Evolutionary conservation across 2,888 invertebrate species (phyloP).

Genomic region (Eupithecia inturbata): DNA sequence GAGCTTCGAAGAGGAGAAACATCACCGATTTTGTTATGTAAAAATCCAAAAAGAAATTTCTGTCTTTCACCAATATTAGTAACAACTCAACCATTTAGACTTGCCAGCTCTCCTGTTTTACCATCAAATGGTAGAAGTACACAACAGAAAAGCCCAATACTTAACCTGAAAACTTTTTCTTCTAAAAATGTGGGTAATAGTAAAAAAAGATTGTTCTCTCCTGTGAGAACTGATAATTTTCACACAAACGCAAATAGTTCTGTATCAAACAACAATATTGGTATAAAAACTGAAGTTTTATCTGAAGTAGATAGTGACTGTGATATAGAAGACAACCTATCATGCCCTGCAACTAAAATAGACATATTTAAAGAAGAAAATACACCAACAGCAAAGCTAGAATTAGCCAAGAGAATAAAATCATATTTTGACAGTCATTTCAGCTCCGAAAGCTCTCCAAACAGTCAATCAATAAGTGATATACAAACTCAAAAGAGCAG

Average conservation of each 20-base stretch:
- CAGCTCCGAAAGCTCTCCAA: slow-evolving; percentile 63
- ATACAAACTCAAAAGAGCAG: slow-evolving; percentile 59
- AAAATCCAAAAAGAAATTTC: slow-evolving; percentile 26
- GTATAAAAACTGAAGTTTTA: slow-evolving; percentile 25
- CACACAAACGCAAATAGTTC: background rate
- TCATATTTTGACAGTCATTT: slow-evolving; percentile 70
- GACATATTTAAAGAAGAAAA: slow-evolving; percentile 11
- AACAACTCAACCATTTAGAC: slow-evolving; percentile 38
- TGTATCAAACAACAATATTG: background rate
- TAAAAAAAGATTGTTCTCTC: slow-evolving; percentile 59
- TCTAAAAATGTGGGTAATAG: slow-evolving; percentile 52
- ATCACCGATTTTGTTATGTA: slow-evolving; percentile 54
- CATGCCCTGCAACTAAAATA: background rate
- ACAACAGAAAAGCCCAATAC: slow-evolving; percentile 62
- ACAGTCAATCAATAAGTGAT: slow-evolving; percentile 68
- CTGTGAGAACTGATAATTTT: slow-evolving; percentile 14
- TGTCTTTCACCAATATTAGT: slow-evolving; percentile 53
- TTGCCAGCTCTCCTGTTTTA: slow-evolving; percentile 55
- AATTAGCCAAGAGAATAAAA: slow-evolving; percentile 61
- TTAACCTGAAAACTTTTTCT: slow-evolving; percentile 53
- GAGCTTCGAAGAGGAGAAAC: slow-evolving; percentile 35
- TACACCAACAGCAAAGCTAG: slow-evolving; percentile 35
- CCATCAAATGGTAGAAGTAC: slow-evolving; percentile 36
- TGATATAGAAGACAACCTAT: slow-evolving; percentile 19
- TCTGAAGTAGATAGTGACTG: slow-evolving; percentile 18